Evolutionary conservation across 2,797 vertebrate genomes (phyloP).

Genomic region (Centroberyx gerrardi): DNA sequence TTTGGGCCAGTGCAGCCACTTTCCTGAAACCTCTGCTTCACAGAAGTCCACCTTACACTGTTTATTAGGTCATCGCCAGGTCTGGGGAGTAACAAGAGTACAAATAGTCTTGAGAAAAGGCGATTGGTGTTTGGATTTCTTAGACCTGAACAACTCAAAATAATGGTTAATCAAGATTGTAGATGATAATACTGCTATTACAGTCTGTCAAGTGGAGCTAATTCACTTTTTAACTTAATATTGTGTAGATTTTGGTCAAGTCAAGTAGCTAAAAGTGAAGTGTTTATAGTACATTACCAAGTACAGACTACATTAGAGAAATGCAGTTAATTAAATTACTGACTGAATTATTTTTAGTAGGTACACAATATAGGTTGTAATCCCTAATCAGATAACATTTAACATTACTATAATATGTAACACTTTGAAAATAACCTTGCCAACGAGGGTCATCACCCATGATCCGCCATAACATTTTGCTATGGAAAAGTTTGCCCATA

Average conservation of each 20-base stretch:
- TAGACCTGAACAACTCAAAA: neutral
- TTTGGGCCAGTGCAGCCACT: slow-evolving; percentile 50
- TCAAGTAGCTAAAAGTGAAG: neutral
- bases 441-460: slow-evolving; percentile 44
- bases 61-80: slow-evolving; percentile 43
- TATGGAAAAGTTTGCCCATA: slow-evolving; percentile 29
- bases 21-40: slow-evolving; percentile 41
- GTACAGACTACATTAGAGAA: neutral
- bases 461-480: slow-evolving; percentile 46
- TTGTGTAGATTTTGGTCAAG: neutral
- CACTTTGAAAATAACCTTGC: slow-evolving; percentile 26
- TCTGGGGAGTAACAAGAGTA: slow-evolving; percentile 7
- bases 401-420: slow-evolving; percentile 24
- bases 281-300: neutral
- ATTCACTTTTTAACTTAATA: too few relatives aligned
- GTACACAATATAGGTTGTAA: neutral
- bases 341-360: neutral
- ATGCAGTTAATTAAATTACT: neutral
- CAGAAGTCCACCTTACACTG: slow-evolving; percentile 15
- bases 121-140: neutral
- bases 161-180: too few relatives aligned
- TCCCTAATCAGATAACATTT: slow-evolving; percentile 5
- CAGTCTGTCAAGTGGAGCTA: too few relatives aligned
- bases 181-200: too few relatives aligned
- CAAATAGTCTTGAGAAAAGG: neutral